These are phyloP conservation scores for Eupithecia inturbata DNA, from an alignment of 2,888 invertebrate species.

Conservation along the genomic window DNA sequence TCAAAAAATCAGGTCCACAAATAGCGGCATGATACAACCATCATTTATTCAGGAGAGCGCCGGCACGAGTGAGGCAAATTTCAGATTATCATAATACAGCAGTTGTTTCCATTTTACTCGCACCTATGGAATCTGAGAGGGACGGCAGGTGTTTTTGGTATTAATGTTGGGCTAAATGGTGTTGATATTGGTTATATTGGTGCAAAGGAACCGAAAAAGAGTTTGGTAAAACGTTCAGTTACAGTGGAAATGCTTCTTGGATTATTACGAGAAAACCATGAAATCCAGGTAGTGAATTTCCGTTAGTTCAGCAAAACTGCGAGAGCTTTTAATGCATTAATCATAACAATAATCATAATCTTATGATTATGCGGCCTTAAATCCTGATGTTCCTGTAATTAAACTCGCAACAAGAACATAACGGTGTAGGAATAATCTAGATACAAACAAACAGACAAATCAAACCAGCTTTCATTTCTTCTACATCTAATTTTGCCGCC, in stretches of 20 bases:
- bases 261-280: not conserved
- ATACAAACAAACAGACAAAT: not conserved
- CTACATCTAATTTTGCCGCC: not conserved
- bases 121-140: conserved; percentile 31
- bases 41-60: conserved; percentile 69
- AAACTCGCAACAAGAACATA: not conserved
- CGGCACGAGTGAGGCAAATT: conserved; percentile 70
- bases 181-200: conserved; percentile 12
- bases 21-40: conserved; percentile 55
- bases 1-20: conserved; percentile 38
- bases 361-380: too few species aligned
- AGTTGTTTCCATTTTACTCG: conserved; percentile 32
- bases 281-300: not conserved
- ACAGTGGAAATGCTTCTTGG: not conserved
- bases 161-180: conserved; percentile 22
- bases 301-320: not conserved
- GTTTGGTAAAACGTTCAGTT: not conserved
- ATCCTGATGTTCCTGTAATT: too few species aligned
- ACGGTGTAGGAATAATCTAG: not conserved
- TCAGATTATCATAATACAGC: conserved; percentile 79
- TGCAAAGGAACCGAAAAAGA: not conserved
- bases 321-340: not conserved
- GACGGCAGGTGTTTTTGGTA: conserved; percentile 31
- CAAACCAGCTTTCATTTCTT: not conserved
- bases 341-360: too few species aligned